A percentile compares a stretch with the other conserved stretches of the same genome.
Evolutionary conservation across 2,888 invertebrate genomes (phyloP).

Genomic region (Pseudococcus jackbeardsleyi): DNA sequence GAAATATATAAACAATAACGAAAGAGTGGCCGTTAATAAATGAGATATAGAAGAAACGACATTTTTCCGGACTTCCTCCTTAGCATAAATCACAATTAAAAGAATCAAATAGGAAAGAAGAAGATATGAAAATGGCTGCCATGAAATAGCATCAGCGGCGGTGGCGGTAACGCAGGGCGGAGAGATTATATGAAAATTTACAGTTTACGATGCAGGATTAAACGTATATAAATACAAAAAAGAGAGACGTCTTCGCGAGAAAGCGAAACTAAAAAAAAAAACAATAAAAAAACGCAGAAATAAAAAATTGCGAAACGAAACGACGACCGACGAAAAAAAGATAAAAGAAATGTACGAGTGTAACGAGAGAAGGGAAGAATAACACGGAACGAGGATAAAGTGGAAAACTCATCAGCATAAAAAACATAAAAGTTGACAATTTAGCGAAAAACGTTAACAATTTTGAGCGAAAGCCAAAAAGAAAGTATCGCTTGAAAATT

Average conservation of each 20-base stretch:
- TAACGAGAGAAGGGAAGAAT: slow-evolving; percentile 54
- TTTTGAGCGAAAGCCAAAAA: slow-evolving; percentile 65
- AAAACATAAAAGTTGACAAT: slow-evolving; percentile 65
- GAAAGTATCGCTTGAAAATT: slow-evolving; percentile 65
- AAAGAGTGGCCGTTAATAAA: slow-evolving; percentile 65
- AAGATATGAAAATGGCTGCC: slow-evolving; percentile 63
- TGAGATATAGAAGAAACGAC: slow-evolving; percentile 64
- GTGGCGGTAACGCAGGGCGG: slow-evolving; percentile 30
- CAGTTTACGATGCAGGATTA: slow-evolving; percentile 65
- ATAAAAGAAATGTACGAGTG: slow-evolving; percentile 56
- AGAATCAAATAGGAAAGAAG: slow-evolving; percentile 65
- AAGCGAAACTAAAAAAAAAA: slow-evolving; percentile 63
- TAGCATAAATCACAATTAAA: slow-evolving; percentile 65
- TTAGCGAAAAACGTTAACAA: slow-evolving; percentile 65
- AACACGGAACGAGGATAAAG: slow-evolving; percentile 65
- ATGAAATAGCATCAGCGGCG: slow-evolving; percentile 47
- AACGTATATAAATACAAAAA: slow-evolving; percentile 64
- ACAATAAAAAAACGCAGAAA: slow-evolving; percentile 57
- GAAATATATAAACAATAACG: slow-evolving; percentile 64
- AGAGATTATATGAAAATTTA: slow-evolving; percentile 64
- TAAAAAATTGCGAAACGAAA: slow-evolving; percentile 65
- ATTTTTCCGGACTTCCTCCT: slow-evolving; percentile 64
- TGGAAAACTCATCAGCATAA: slow-evolving; percentile 65
- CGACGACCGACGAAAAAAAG: slow-evolving; percentile 58
- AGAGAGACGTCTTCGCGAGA: slow-evolving; percentile 61